Base-by-base conservation (phyloP, 1,140 invertebrate species). In the Laupala kohalensis region DNA sequence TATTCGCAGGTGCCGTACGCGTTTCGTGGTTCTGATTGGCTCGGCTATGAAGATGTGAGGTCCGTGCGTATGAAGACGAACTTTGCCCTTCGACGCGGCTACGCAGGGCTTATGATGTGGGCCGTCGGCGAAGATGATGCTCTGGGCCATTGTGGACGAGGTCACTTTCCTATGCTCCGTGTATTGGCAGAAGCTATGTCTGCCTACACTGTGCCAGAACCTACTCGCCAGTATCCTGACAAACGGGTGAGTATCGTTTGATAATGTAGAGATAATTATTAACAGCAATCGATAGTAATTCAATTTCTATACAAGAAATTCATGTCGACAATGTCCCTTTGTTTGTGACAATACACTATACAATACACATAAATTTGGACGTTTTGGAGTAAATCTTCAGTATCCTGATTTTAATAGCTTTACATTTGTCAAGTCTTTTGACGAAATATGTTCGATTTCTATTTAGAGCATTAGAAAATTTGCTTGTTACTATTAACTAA, bases 91-190 rank as follows among this genome's bases (percentile, higher is more conserved):
- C 15, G 71, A 92, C 90, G 76, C 76, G 90, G 91, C 0, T 93
- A 95, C 76, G 87, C 89, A 0, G 94, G 94, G 5, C 86, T 90
- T 1, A 96, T 96, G 93, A 90, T 87, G 13, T 96, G 93, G 93
- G 92, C 92, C 5, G 90, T 93, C 64, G 92, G 93, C 74, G 92
- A 93, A 90, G 91, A 94, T 70, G 92, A 93, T 76, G 93, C 92
- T 75, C 82, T 84, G 69, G 91, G 90, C 1, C 75, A 91, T 4
- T 94, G 92, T 76, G 92, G 92, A 0, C 81, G 84, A 1, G 37
- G 37, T 19, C 84, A 84, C 74, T 92, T 92, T 77, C 83, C 88
- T 1, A 79, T 94, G 1, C 88, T 89, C 74, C 25, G 9, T 26
- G 27, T 67, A n/a, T 15, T 67, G 6, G 25, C 25, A 2, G 4